These are phyloP conservation scores for Callopanchax toddi DNA, from an alignment of 2,113 vertebrate species.

Conservation along the genomic window DNA sequence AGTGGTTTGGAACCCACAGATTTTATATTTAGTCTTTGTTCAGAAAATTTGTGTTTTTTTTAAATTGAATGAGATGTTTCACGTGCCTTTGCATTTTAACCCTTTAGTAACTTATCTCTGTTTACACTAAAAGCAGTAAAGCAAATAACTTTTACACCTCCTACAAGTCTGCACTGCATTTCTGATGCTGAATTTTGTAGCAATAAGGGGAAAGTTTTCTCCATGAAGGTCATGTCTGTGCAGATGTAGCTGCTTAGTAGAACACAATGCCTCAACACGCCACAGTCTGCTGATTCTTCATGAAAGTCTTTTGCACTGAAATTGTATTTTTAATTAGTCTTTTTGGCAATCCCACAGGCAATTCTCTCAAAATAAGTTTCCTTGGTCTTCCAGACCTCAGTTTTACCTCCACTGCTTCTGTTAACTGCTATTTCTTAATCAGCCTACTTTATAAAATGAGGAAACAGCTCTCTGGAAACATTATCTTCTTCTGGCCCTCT, in stretches of 20 bases:
- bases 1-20: too few species aligned
- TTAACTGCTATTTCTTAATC: constrained; percentile 8
- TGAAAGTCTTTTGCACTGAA: not conserved
- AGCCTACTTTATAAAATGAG: not conserved
- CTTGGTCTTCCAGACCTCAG: not conserved
- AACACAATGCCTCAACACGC: not conserved
- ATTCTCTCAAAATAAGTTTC: not conserved
- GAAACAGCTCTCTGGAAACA: not conserved
- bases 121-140: too few species aligned
- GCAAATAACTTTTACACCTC: too few species aligned
- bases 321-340: not conserved
- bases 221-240: not conserved
- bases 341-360: not conserved
- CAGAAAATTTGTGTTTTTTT: too few species aligned
- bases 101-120: too few species aligned
- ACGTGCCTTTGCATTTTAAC: too few species aligned
- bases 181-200: not conserved
- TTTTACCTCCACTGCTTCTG: constrained; percentile 3
- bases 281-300: not conserved
- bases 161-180: too few species aligned
- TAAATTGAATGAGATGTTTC: too few species aligned
- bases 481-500: not conserved
- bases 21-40: too few species aligned
- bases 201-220: not conserved
- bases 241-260: constrained; percentile 1